These are phyloP conservation scores for Hystrix brachyura DNA, from an alignment of 2,113 vertebrate genomes.

Conservation along the genomic window DNA sequence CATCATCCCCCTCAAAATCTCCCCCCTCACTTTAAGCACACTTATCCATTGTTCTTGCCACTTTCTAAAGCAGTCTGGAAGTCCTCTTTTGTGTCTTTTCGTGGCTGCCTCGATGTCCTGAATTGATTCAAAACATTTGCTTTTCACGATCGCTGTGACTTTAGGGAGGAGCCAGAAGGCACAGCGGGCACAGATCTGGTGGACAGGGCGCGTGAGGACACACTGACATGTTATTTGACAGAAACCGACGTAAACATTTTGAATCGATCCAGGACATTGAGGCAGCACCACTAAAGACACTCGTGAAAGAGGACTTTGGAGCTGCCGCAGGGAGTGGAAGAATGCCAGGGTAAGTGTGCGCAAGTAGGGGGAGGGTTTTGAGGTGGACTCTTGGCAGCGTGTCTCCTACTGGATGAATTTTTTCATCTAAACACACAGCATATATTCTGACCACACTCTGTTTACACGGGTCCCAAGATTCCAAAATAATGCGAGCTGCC, in stretches of 20 bases:
- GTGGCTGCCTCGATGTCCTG: neutral
- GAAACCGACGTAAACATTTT: neutral
- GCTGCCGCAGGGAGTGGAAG: neutral
- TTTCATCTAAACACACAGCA: neutral
- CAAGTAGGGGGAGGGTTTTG: accelerated
- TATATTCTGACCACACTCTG: neutral
- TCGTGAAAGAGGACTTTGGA: neutral
- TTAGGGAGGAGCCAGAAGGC: neutral
- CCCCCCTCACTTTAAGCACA: neutral
- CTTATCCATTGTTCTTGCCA: neutral
- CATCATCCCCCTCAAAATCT: neutral
- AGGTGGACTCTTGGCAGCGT: neutral
- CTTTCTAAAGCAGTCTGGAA: neutral
- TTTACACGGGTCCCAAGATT: neutral
- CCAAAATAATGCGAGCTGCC: neutral
- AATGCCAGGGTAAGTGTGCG: neutral
- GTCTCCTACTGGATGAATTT: neutral
- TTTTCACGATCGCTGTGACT: neutral
- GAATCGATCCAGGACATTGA: neutral
- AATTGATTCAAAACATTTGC: neutral
- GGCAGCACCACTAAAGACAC: neutral
- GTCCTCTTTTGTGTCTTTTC: neutral
- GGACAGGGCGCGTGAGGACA: neutral
- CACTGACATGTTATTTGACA: neutral
- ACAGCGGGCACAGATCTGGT: neutral